A percentile compares a stretch with the other conserved stretches of the same genome.
Evolutionary conservation across 2,888 invertebrate species (phyloP).

Genomic region (Elmis aenea): DNA sequence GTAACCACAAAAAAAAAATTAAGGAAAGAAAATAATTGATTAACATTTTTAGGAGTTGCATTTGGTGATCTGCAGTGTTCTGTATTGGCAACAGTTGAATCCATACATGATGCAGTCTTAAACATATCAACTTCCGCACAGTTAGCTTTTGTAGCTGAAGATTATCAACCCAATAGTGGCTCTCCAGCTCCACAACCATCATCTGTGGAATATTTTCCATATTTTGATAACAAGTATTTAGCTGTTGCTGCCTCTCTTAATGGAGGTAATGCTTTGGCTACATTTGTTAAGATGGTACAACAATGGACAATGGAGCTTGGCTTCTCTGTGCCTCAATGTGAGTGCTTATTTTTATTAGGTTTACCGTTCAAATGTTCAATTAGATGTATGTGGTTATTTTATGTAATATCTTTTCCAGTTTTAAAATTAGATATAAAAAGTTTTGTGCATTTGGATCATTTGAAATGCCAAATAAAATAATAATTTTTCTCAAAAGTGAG

Average conservation of each 20-base stretch:
- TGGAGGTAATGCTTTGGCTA: conserved; percentile 74
- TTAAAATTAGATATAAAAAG: too few species aligned
- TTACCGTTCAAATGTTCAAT: not conserved
- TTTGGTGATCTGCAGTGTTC: conserved; percentile 82
- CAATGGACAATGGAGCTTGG: conserved; percentile 77
- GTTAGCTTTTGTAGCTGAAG: conserved; percentile 65
- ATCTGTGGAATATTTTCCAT: conserved; percentile 70
- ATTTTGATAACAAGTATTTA: conserved; percentile 68
- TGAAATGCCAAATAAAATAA: too few species aligned
- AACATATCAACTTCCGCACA: conserved; percentile 88
- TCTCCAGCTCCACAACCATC: conserved; percentile 34
- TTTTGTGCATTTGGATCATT: too few species aligned
- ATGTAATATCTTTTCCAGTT: too few species aligned
- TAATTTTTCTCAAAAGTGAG: too few species aligned
- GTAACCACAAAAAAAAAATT: too few species aligned
- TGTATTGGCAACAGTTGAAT: conserved; percentile 68
- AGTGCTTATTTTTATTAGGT: conserved; percentile 23
- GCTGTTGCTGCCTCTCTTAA: conserved; percentile 84
- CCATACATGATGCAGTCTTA: conserved; percentile 62
- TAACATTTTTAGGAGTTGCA: conserved; percentile 54
- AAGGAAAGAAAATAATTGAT: too few species aligned
- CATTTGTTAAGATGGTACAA: conserved; percentile 74
- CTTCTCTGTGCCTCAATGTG: conserved; percentile 67
- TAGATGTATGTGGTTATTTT: too few species aligned
- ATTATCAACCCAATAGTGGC: conserved; percentile 33